Conservation (phyloP, 2,888 invertebrate species). For the Itoplectis maculator region DNA sequence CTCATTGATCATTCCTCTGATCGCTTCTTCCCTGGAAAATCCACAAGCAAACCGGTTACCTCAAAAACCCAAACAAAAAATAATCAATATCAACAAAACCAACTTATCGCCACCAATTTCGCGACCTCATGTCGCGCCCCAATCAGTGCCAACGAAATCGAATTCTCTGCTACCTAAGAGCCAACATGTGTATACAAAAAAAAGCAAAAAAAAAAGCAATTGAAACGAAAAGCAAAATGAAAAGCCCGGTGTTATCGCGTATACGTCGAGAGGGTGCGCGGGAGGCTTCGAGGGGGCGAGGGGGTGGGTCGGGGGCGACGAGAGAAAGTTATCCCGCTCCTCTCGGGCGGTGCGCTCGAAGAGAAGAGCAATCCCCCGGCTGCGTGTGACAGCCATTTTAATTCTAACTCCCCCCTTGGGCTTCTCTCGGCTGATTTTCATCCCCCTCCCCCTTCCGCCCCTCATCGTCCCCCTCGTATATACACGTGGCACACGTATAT, state of each 20-base stretch:
- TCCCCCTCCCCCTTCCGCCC: too few species aligned
- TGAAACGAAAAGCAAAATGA: slow-evolving; percentile 29
- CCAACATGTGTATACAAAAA: neutral
- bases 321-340: slow-evolving; percentile 44
- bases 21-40: slow-evolving; percentile 28
- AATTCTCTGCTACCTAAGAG: too few species aligned
- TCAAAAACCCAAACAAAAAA: neutral
- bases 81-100: neutral
- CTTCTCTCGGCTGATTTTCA: slow-evolving; percentile 78
- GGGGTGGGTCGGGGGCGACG: slow-evolving; percentile 11
- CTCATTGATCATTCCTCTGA: too few species aligned
- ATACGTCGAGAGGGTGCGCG: slow-evolving; percentile 27
- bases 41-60: too few species aligned
- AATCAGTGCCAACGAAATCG: too few species aligned
- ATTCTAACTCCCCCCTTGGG: slow-evolving; percentile 66
- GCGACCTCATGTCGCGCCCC: too few species aligned
- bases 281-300: neutral
- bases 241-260: slow-evolving; percentile 57
- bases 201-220: slow-evolving; percentile 5
- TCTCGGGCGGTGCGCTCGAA: slow-evolving; percentile 10
- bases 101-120: too few species aligned
- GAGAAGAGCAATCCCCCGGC: slow-evolving; percentile 70
- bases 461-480: too few species aligned
- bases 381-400: slow-evolving; percentile 76
- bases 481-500: slow-evolving; percentile 2